Conservation (phyloP, 2,797 vertebrate genomes). For the Peromyscus nudipes region DNA sequence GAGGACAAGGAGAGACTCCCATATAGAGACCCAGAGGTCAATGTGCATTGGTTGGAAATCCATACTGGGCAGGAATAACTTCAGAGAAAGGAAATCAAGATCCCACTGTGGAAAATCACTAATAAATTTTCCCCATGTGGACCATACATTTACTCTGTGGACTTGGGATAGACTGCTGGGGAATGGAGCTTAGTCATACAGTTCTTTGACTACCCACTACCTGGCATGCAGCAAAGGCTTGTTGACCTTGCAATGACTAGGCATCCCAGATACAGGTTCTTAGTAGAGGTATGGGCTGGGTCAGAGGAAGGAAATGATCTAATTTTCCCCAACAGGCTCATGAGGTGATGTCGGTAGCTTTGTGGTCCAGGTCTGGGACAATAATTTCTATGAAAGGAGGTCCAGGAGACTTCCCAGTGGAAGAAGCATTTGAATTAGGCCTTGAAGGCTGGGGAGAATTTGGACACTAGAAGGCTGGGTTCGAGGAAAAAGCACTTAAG, state of each 20-base stretch:
- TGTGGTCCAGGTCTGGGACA: background rate
- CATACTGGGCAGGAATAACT: conserved; percentile 12
- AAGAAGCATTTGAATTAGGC: conserved; percentile 28
- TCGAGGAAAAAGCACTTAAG: background rate
- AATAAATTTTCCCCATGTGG: no score
- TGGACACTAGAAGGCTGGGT: background rate
- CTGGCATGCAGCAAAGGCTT: background rate
- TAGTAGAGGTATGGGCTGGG: background rate
- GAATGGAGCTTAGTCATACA: background rate
- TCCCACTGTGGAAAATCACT: background rate
- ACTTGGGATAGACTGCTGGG: background rate
- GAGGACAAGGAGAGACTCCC: background rate
- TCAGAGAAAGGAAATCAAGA: conserved; percentile 27
- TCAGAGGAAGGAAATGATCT: background rate
- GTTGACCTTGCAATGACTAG: background rate
- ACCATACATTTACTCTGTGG: background rate
- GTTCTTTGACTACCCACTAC: background rate
- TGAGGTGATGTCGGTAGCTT: background rate
- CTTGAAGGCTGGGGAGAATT: background rate
- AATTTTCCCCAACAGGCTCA: background rate
- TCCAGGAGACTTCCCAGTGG: background rate
- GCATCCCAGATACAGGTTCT: background rate
- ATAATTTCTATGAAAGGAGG: background rate
- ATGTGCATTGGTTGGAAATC: background rate
- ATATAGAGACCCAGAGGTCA: background rate